These are phyloP conservation scores for Adoxophyes honmai DNA, from an alignment of 1,140 invertebrate genomes.

Conservation along the genomic window DNA sequence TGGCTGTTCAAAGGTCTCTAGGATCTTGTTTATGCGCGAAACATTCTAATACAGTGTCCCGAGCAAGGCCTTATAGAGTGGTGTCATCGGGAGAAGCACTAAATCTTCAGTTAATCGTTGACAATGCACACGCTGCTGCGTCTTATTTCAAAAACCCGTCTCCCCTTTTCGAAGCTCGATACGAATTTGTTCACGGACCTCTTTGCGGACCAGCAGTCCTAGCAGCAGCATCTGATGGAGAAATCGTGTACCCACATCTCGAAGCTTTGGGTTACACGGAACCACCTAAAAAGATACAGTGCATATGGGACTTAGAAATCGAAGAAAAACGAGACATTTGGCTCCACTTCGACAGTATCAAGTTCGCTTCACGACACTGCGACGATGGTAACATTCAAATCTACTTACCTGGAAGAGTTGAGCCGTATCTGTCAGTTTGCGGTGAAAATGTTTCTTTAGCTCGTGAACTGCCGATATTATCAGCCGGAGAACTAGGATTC, in stretches of 20 bases:
- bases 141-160: slow-evolving; percentile 91
- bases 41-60: slow-evolving; percentile 74
- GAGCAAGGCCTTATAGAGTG: slow-evolving; percentile 79
- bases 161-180: slow-evolving; percentile 89
- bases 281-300: slow-evolving; percentile 86
- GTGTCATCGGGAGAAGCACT: slow-evolving; percentile 87
- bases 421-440: slow-evolving; percentile 87
- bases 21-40: slow-evolving; percentile 83
- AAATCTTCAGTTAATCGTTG: slow-evolving; percentile 88
- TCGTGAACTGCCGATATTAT: slow-evolving; percentile 86
- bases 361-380: slow-evolving; percentile 88
- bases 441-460: slow-evolving; percentile 89
- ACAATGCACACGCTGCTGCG: slow-evolving; percentile 87
- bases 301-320: slow-evolving; percentile 92
- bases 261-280: slow-evolving; percentile 88
- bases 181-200: slow-evolving; percentile 92
- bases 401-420: slow-evolving; percentile 82
- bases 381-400: slow-evolving; percentile 91
- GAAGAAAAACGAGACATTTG: slow-evolving; percentile 89
- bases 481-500: slow-evolving; percentile 83
- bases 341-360: slow-evolving; percentile 91
- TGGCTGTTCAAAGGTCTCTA: slow-evolving; percentile 73
- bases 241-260: slow-evolving; percentile 90
- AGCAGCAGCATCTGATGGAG: slow-evolving; percentile 86
- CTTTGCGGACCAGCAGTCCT: slow-evolving; percentile 89